phyloP scores from a whole-genome alignment of 2,113 vertebrate species.

The Pogonocichla stellata region DNA sequence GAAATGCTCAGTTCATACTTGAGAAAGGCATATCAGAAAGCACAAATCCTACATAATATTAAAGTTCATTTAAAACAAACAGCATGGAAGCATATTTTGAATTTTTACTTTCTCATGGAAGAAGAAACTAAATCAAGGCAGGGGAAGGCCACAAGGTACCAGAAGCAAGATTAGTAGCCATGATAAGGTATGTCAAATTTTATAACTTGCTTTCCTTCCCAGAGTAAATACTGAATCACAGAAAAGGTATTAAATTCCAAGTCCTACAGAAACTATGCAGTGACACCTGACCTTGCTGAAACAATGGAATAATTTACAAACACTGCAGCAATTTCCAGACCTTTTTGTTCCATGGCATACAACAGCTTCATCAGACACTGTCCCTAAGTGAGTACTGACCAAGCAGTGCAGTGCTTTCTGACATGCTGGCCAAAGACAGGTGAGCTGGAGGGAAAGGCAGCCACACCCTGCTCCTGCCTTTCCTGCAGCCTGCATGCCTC shows the following conservation, averaged over 20 bases:
- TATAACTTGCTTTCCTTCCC: background rate
- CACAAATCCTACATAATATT: background rate
- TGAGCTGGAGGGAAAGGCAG: background rate
- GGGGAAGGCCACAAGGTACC: background rate
- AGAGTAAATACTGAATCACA: background rate
- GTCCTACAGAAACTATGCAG: background rate
- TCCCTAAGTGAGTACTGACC: rapidly evolving
- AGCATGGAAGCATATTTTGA: background rate
- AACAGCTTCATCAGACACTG: rapidly evolving
- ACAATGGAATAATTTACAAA: background rate
- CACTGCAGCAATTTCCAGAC: background rate
- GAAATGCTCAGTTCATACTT: background rate
- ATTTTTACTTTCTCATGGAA: background rate
- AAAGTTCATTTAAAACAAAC: background rate
- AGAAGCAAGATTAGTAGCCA: background rate
- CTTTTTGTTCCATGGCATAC: background rate
- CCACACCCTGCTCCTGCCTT: background rate
- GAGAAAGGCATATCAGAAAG: background rate
- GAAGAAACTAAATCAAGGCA: background rate
- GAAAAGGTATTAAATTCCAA: background rate
- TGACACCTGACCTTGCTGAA: background rate
- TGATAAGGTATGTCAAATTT: background rate
- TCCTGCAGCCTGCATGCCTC: background rate
- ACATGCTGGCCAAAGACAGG: rapidly evolving
- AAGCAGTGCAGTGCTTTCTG: background rate